Percentiles rank a stretch among this genome's conserved stretches.
Evolutionary conservation across 2,888 invertebrate genomes (phyloP).

Genomic region (Ochlodes sylvanus): DNA sequence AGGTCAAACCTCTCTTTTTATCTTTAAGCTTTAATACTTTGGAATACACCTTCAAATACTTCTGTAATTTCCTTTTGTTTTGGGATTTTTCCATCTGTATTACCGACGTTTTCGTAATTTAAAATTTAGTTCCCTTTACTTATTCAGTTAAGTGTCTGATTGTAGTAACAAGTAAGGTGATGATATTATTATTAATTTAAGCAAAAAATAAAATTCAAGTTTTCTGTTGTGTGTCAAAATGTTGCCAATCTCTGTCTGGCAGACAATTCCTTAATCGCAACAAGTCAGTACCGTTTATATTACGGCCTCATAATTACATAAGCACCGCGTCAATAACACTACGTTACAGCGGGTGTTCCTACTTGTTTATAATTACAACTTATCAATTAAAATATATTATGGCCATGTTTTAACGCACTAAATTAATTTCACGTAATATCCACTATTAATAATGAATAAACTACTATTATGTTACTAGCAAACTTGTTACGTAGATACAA

Average conservation of each 20-base stretch:
- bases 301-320: conserved; percentile 84
- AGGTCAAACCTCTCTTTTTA: conserved; percentile 17
- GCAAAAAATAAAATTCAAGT: neutral
- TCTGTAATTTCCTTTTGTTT: conserved; percentile 4
- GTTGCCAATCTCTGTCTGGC: conserved; percentile 60
- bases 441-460: too few relatives aligned
- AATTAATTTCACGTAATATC: too few relatives aligned
- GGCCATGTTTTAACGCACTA: too few relatives aligned
- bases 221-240: conserved; percentile 42
- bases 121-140: neutral
- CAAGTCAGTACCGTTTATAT: conserved; percentile 81
- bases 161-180: too few relatives aligned
- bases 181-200: too few relatives aligned
- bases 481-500: too few relatives aligned
- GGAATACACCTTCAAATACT: neutral
- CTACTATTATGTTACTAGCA: too few relatives aligned
- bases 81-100: neutral
- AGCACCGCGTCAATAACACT: conserved; percentile 71
- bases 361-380: neutral
- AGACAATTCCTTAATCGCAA: conserved; percentile 79
- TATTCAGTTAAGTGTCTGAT: too few relatives aligned
- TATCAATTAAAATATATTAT: neutral
- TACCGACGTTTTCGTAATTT: neutral
- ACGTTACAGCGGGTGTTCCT: conserved; percentile 58
- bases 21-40: conserved; percentile 19